phyloP scores from a whole-genome alignment of 2,113 vertebrate species.

The Tympanuchus pallidicinctus region DNA sequence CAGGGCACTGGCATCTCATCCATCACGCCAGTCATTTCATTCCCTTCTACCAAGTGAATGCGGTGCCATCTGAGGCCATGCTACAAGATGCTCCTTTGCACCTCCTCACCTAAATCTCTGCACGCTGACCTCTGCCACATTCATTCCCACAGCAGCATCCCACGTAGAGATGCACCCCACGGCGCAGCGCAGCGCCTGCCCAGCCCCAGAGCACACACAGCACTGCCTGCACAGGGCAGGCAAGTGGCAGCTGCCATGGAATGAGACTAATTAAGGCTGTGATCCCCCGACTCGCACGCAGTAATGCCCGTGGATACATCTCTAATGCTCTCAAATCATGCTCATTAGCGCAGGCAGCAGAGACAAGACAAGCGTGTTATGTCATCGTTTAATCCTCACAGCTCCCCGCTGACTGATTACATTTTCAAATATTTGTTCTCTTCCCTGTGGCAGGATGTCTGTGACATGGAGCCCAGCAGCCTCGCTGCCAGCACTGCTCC shows the following conservation, averaged over 20 bases:
- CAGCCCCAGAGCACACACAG: accelerated
- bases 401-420: slow-evolving; percentile 40
- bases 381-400: slow-evolving; percentile 46
- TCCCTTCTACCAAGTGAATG: neutral
- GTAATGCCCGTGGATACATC: slow-evolving; percentile 12
- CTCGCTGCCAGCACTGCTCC: neutral
- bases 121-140: neutral
- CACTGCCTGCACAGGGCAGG: neutral
- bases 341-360: slow-evolving; percentile 40
- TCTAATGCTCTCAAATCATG: slow-evolving; percentile 47
- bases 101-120: neutral
- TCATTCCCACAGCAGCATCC: neutral
- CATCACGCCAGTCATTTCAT: neutral
- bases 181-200: neutral
- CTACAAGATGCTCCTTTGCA: neutral
- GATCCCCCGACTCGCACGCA: neutral
- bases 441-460: neutral
- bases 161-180: neutral
- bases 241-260: neutral
- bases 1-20: neutral
- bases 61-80: neutral
- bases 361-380: slow-evolving; percentile 23
- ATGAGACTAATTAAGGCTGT: neutral
- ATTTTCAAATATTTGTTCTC: slow-evolving; percentile 58
- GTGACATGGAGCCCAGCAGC: neutral